These are phyloP conservation scores for Xenentodon cancila DNA, from an alignment of 2,797 vertebrate species.

Conservation along the genomic window DNA sequence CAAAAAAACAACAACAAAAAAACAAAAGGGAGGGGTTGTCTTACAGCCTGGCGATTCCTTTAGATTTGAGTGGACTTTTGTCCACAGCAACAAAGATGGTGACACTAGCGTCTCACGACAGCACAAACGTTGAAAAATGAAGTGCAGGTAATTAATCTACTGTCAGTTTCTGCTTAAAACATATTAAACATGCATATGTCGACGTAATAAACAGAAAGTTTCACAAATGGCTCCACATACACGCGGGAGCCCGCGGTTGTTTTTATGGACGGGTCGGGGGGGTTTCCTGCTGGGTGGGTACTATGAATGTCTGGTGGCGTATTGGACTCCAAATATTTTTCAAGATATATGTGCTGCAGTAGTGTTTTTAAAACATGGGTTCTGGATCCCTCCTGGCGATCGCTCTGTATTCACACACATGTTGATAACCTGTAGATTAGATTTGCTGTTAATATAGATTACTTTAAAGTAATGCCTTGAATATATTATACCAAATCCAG, in stretches of 20 bases:
- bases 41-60: slow-evolving; percentile 59
- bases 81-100: slow-evolving; percentile 17
- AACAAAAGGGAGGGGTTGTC: slow-evolving; percentile 21
- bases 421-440: slow-evolving; percentile 64
- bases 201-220: slow-evolving; percentile 27
- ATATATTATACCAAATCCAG: slow-evolving; percentile 68
- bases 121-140: slow-evolving; percentile 29
- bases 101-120: slow-evolving; percentile 15
- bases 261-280: slow-evolving; percentile 18
- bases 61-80: slow-evolving; percentile 39
- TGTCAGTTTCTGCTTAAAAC: slow-evolving; percentile 32
- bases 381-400: slow-evolving; percentile 58
- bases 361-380: slow-evolving; percentile 60
- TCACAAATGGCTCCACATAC: slow-evolving; percentile 12
- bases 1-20: too few relatives aligned
- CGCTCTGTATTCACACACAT: slow-evolving; percentile 56
- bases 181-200: slow-evolving; percentile 30
- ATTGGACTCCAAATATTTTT: slow-evolving; percentile 69
- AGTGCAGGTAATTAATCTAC: slow-evolving; percentile 36
- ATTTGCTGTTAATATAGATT: slow-evolving; percentile 61
- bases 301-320: slow-evolving; percentile 58
- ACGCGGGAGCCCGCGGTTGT: slow-evolving; percentile 17
- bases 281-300: slow-evolving; percentile 46
- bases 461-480: slow-evolving; percentile 64
- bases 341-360: slow-evolving; percentile 59